Conservation (phyloP, 1,140 invertebrate species). For the Apocrypta bakeri region DNA sequence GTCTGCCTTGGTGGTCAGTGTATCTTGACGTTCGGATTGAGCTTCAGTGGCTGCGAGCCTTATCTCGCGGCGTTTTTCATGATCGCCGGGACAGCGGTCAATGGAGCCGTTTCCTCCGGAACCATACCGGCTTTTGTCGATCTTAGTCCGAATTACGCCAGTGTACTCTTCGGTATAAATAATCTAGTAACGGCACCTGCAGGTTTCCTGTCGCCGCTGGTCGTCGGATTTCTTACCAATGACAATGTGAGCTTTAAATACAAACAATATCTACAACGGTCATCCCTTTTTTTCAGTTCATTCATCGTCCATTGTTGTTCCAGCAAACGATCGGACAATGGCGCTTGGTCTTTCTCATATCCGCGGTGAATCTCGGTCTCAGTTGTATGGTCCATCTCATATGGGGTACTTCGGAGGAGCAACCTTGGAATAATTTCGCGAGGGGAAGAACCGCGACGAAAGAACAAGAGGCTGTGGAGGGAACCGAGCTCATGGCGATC, state of each 20-base stretch:
- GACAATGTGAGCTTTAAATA: conserved; percentile 78
- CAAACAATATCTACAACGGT: too few species aligned
- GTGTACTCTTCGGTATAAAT: conserved; percentile 77
- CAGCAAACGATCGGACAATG: conserved; percentile 82
- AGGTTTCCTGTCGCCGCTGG: conserved; percentile 77
- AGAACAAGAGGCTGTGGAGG: conserved; percentile 42
- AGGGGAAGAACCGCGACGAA: conserved; percentile 48
- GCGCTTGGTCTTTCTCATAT: conserved; percentile 79
- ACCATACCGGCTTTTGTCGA: conserved; percentile 79
- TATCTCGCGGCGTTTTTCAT: conserved; percentile 78
- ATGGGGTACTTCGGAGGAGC: conserved; percentile 78
- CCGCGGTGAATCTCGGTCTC: conserved; percentile 73
- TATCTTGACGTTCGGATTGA: conserved; percentile 76
- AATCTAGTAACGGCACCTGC: conserved; percentile 74
- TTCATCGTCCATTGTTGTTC: conserved; percentile 50
- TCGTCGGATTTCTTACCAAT: conserved; percentile 78
- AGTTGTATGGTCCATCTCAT: conserved; percentile 75
- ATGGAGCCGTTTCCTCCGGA: conserved; percentile 81
- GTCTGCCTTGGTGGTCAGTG: conserved; percentile 77
- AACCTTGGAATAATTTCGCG: conserved; percentile 77
- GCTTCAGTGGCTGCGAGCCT: conserved; percentile 79
- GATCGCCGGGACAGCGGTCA: conserved; percentile 77
- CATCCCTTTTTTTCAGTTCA: not conserved
- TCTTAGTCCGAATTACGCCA: conserved; percentile 82
- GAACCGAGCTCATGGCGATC: not conserved